Percentiles rank a stretch among this genome's conserved stretches.
Conservation (phyloP, 2,888 invertebrate species). For the Mythimna loreyi region DNA sequence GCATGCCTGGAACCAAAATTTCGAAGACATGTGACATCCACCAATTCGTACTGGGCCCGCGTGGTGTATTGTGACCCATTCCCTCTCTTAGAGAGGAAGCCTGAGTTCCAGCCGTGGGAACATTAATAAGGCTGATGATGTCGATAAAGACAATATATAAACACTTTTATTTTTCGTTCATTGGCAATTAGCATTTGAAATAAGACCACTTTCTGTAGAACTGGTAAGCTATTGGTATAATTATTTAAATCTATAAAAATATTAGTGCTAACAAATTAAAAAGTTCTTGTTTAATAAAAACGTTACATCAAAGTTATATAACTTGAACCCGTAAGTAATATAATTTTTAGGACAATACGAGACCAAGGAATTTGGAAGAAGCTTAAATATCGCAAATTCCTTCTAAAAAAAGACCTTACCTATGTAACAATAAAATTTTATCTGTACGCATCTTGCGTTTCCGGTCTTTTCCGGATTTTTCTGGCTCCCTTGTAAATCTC, state of each 20-base stretch:
- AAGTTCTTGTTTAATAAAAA: not conserved
- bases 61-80: too few relatives aligned
- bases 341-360: not conserved
- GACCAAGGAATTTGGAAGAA: not conserved
- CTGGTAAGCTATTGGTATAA: not conserved
- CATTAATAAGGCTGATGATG: too few relatives aligned
- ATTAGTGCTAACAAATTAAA: not conserved
- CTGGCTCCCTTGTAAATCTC: constrained; percentile 58
- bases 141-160: not conserved
- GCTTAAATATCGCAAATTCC: not conserved
- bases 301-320: not conserved
- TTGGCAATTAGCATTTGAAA: not conserved
- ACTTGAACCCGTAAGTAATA: too few relatives aligned
- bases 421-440: constrained; percentile 56
- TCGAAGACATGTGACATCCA: too few relatives aligned
- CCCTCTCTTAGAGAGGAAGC: too few relatives aligned
- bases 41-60: too few relatives aligned
- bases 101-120: too few relatives aligned
- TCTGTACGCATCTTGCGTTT: constrained; percentile 42
- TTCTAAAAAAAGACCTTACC: constrained; percentile 20
- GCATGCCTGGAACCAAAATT: too few relatives aligned
- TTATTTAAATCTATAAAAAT: not conserved
- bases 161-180: not conserved
- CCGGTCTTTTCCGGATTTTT: constrained; percentile 30
- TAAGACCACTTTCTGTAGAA: too few relatives aligned